Evolutionary conservation across 2,888 invertebrate species (phyloP).

Genomic region (Melanargia galathea): DNA sequence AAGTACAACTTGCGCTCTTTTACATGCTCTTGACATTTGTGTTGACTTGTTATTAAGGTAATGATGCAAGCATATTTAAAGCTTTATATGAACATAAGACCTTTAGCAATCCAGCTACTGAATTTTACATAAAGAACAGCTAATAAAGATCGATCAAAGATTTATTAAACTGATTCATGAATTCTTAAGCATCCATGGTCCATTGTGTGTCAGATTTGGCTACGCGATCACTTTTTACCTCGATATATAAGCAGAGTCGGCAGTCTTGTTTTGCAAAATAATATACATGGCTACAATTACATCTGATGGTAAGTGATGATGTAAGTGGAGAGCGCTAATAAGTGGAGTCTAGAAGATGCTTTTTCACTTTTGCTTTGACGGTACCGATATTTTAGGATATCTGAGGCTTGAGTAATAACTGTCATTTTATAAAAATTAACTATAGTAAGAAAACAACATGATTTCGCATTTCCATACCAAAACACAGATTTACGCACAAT

Average conservation of each 20-base stretch:
- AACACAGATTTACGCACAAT: too few relatives aligned
- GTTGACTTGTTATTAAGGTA: conserved; percentile 46
- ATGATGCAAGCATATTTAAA: conserved; percentile 53
- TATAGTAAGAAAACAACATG: too few relatives aligned
- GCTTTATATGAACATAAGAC: conserved; percentile 22
- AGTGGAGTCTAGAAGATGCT: too few relatives aligned
- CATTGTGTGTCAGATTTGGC: neutral
- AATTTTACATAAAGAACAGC: conserved; percentile 29
- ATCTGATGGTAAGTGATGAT: too few relatives aligned
- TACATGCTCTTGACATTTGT: conserved; percentile 61
- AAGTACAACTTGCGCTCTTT: conserved; percentile 60
- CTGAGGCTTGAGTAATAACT: too few relatives aligned
- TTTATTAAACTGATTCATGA: conserved; percentile 17
- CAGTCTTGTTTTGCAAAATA: too few relatives aligned
- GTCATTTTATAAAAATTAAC: too few relatives aligned
- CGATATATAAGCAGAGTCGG: neutral
- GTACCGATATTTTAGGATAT: too few relatives aligned
- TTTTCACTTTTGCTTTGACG: too few relatives aligned
- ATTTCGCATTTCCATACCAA: too few relatives aligned
- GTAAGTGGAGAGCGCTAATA: too few relatives aligned
- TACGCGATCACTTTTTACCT: neutral
- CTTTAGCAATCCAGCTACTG: conserved; percentile 30
- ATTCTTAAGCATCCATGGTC: neutral
- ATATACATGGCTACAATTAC: too few relatives aligned
- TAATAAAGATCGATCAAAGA: conserved; percentile 19